Conservation (phyloP, 2,797 vertebrate genomes). For the Peromyscus melanophrys region DNA sequence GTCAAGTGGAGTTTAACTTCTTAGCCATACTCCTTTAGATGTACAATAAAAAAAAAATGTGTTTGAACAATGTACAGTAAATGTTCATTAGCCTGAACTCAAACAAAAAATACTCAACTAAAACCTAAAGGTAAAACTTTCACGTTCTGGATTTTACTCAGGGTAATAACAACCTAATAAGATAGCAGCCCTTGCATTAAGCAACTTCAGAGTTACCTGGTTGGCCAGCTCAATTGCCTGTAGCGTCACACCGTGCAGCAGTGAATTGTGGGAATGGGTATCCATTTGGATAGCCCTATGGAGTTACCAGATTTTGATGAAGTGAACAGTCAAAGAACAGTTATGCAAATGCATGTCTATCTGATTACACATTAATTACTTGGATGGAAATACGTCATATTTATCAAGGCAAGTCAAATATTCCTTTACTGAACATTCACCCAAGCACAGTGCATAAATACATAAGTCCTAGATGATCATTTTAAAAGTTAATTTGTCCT, state of each 20-base stretch:
- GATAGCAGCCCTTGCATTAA: slow-evolving; percentile 46
- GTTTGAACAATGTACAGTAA: slow-evolving; percentile 11
- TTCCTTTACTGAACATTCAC: slow-evolving; percentile 4
- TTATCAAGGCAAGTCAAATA: slow-evolving; percentile 52
- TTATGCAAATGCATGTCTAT: neutral
- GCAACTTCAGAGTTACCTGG: slow-evolving; percentile 39
- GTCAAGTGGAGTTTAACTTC: neutral
- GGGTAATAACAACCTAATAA: slow-evolving; percentile 54
- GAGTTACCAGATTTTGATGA: slow-evolving; percentile 11
- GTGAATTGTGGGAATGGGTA: neutral
- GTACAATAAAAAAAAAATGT: slow-evolving; percentile 51
- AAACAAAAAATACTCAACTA: slow-evolving; percentile 14
- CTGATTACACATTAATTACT: slow-evolving; percentile 31
- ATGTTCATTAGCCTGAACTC: slow-evolving; percentile 43
- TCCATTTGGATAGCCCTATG: neutral
- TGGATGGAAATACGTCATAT: neutral
- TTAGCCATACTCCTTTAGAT: slow-evolving; percentile 28
- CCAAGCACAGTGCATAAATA: slow-evolving; percentile 40
- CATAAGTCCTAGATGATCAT: neutral
- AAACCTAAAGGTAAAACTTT: neutral
- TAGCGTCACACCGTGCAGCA: neutral
- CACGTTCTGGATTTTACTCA: slow-evolving; percentile 22
- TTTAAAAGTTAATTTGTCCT: slow-evolving; percentile 52
- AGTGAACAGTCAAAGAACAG: slow-evolving; percentile 68
- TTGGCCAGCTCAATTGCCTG: slow-evolving; percentile 1